Base-by-base conservation (phyloP, 2,113 vertebrate species). In the Thunnus maccoyii region DNA sequence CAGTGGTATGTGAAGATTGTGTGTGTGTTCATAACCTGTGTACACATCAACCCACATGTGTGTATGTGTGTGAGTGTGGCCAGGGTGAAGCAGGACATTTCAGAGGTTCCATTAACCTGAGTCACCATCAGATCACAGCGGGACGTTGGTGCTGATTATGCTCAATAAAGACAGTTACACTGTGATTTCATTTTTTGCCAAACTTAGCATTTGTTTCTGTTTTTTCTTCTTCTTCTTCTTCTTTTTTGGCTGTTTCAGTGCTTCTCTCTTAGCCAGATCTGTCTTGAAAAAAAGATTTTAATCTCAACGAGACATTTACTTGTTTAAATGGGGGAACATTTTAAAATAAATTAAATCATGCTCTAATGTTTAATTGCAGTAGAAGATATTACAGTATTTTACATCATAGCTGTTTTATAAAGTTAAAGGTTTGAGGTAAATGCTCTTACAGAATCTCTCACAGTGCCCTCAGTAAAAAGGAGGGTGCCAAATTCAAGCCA, bases 21-120 rank as follows among this genome's bases (percentile, higher is more conserved):
- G 67, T 62, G 73, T 41, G 67, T 62, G 63, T 63, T 20, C 64
- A 4, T 44, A 14, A 36, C 18, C 41, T 60, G 46, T 60, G 55
- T 60, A 36, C 73, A 66, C 51, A 54, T 27, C 1, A 16, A 3
- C 54, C 9, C 27, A 12, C 1, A 32, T 11, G 46, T 66, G 66
- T 62, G 32, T 61, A 16, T 52, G 50, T n/a, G 50, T 51, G 27
- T 50, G 36, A 0, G 47, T 27, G 25, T 25, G n/a, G 32, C 0
- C 44, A 63, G 71, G 85, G 89, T 78, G 83, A 80, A 86, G 73
- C 86, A 83, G 88, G 79, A 89, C 85, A 91, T 88, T 81, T 80
- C 64, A 71, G 20, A 87, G 83, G 89, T 92, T 92, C 89, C 87
- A 73, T 68, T 60, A 67, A 85, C 79, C 84, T 95, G 91, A 95